phyloP scores from a whole-genome alignment of 2,888 invertebrate genomes.

The Erebia palarica region DNA sequence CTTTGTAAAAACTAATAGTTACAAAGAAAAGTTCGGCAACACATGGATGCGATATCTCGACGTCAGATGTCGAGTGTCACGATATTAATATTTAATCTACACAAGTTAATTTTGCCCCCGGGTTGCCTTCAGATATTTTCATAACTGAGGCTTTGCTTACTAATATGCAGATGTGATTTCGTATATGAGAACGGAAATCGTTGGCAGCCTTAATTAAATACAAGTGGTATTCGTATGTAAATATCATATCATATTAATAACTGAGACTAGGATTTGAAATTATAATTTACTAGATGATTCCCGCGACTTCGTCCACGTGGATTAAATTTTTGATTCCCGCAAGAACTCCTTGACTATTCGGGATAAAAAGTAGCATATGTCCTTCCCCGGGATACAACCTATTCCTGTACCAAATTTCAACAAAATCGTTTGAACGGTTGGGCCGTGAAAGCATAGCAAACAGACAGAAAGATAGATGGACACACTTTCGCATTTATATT shows the following conservation, averaged over 20 bases:
- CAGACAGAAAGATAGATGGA: no score
- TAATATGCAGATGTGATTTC: slow-evolving; percentile 36
- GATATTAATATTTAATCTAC: slow-evolving; percentile 48
- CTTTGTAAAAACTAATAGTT: slow-evolving; percentile 36
- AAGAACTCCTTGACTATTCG: no score
- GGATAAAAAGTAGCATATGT: no score
- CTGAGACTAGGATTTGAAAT: slow-evolving; percentile 3
- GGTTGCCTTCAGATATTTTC: slow-evolving; percentile 43
- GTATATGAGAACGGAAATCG: slow-evolving; percentile 33
- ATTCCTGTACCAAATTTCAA: no score
- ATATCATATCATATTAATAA: slow-evolving; percentile 30
- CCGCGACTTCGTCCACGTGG: no score
- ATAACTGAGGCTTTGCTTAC: slow-evolving; percentile 42
- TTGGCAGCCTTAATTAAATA: slow-evolving; percentile 34
- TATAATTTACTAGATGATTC: no score
- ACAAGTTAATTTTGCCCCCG: slow-evolving; percentile 46
- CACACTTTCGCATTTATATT: no score
- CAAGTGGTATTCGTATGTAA: slow-evolving; percentile 33
- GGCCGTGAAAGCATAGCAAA: no score
- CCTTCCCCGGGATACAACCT: no score
- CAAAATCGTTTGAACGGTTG: no score
- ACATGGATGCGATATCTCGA: slow-evolving; percentile 41
- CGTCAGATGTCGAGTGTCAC: slow-evolving; percentile 42
- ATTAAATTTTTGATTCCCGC: no score
- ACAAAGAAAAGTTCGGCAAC: slow-evolving; percentile 40